Evolutionary conservation across 2,113 vertebrate genomes (phyloP), one percentile per base, ranked within the genome.

Genomic region (Tretioscincus oriximinensis): DNA sequence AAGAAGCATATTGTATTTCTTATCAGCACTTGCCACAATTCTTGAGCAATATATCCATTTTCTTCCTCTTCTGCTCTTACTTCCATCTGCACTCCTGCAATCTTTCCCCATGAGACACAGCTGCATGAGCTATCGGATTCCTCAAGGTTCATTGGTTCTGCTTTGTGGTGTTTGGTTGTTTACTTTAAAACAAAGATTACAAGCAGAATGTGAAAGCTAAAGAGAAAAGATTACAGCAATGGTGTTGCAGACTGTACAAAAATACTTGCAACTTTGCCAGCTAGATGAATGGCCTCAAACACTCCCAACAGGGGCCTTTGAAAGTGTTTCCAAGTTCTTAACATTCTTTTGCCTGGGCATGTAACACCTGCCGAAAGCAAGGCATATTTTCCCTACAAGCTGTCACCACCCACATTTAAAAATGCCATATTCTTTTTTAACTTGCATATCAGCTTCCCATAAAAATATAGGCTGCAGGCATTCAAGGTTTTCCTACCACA

Each of bases 251-350:
- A 77, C 86, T 71, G 76, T 3, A 0, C 72, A 70, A 51, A 90
- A 85, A 88, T 70, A 73, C 89, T 88, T 90, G 85, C 87, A 87
- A 78, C 86, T 82, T 84, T 87, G 91, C 89, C 90, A 92, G 86
- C 90, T 84, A 88, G 89, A 92, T 78, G 88, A 87, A 86, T 81
- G 80, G 81, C 72, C 82, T 75, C 82, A 74, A 66, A 61, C 7
- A n/a, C 74, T 64, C 86, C 4, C 84, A 65, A 84, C 54, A 35
- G 85, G 86, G 77, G 18, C 71, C 84, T 76, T 66, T 0, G 0
- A 76, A 88, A 86, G 77, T 85, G 87, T 71, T 86, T 88, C 85
- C 81, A 35, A 80, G 87, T 65, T 84, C 73, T 60, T 85, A 58
- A 22, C 31, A 81, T 77, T 88, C 73, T n/a, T 78, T 88, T 69